phyloP scores from a whole-genome alignment of 2,797 vertebrate species.

The Gadopsis marmoratus region DNA sequence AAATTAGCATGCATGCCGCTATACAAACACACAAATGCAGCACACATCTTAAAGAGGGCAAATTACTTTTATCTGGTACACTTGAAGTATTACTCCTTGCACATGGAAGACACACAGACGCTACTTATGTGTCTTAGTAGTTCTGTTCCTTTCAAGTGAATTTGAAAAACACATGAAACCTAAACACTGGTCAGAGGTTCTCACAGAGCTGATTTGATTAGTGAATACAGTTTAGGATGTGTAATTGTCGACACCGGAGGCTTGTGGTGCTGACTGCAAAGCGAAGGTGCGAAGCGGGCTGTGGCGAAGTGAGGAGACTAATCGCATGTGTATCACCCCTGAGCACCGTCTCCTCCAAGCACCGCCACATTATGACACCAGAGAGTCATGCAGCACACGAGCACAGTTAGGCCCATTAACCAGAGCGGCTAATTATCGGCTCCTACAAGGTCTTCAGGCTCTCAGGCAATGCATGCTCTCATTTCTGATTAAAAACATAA shows the following conservation, averaged over 20 bases:
- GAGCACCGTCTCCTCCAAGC: slow-evolving; percentile 70
- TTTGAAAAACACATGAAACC: slow-evolving; percentile 25
- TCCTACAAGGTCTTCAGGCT: slow-evolving; percentile 90
- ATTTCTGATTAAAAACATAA: slow-evolving; percentile 91
- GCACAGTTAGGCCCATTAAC: slow-evolving; percentile 89
- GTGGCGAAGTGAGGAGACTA: slow-evolving; percentile 69
- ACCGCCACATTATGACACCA: slow-evolving; percentile 68
- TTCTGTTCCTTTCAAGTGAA: slow-evolving; percentile 31
- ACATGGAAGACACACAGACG: slow-evolving; percentile 32
- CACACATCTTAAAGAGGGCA: slow-evolving; percentile 45
- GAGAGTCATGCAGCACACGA: slow-evolving; percentile 65
- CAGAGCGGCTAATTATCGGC: slow-evolving; percentile 94
- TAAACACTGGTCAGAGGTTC: slow-evolving; percentile 48
- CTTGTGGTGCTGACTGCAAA: slow-evolving; percentile 45
- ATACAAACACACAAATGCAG: slow-evolving; percentile 58
- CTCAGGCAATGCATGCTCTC: slow-evolving; percentile 85
- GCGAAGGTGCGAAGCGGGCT: slow-evolving; percentile 68
- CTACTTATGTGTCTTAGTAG: slow-evolving; percentile 24
- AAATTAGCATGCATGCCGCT: slow-evolving; percentile 77
- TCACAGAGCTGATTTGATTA: slow-evolving; percentile 61
- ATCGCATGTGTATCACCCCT: slow-evolving; percentile 72
- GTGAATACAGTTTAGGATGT: slow-evolving; percentile 52
- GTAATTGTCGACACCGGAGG: slow-evolving; percentile 63
- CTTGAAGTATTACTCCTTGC: slow-evolving; percentile 14
- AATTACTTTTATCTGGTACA: slow-evolving; percentile 42